A percentile compares a stretch with the other conserved stretches of the same genome.
Conservation (phyloP, 2,888 invertebrate genomes). For the Bellardia pandia region DNA sequence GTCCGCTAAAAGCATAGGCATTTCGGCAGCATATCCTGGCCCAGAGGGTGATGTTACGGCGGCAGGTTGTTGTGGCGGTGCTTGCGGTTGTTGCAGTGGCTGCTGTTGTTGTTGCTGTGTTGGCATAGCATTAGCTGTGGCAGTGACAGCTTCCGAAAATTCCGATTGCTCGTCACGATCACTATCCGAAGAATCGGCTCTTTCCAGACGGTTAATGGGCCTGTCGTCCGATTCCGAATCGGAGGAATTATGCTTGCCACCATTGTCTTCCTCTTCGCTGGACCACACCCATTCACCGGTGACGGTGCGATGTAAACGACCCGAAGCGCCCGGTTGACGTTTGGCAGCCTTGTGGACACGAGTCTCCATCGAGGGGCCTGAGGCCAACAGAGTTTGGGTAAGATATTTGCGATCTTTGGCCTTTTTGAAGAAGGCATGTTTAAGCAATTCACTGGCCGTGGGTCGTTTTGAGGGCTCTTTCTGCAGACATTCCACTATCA, state of each 20-base stretch:
- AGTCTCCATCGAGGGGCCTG: constrained; percentile 94
- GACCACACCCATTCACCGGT: constrained; percentile 99
- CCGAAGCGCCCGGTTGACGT: constrained; percentile 94
- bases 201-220: constrained; percentile 87
- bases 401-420: constrained; percentile 96
- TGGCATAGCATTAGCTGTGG: constrained; percentile 77
- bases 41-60: constrained; percentile 60
- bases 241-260: constrained; percentile 84
- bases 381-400: constrained; percentile 92
- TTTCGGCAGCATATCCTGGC: constrained; percentile 62
- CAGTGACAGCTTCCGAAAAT: constrained; percentile 81
- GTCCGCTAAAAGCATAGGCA: constrained; percentile 65
- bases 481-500: constrained; percentile 98
- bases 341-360: constrained; percentile 93
- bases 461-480: constrained; percentile 98
- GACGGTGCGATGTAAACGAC: constrained; percentile 94
- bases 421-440: constrained; percentile 99
- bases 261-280: constrained; percentile 94
- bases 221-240: constrained; percentile 86
- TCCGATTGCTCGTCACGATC: constrained; percentile 85
- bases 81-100: constrained; percentile 65
- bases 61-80: constrained; percentile 55
- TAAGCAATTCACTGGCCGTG: constrained; percentile 96
- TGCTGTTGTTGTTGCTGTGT: constrained; percentile 61
- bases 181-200: constrained; percentile 87